Evolutionary conservation across 2,113 vertebrate genomes (phyloP).

Genomic region (Scopus umbretta): DNA sequence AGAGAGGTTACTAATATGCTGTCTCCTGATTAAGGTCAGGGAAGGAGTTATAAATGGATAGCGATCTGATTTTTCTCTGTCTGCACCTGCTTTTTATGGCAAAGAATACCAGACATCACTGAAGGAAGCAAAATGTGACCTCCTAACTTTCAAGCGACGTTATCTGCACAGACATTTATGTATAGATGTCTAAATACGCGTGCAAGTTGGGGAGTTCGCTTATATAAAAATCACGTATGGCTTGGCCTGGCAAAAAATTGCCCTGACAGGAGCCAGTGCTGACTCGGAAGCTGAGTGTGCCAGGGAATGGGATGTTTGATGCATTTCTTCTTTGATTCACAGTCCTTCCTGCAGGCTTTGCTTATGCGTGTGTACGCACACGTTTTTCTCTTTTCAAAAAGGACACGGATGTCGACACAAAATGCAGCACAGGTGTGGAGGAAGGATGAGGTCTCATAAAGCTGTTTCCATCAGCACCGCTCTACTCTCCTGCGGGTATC

Average conservation of each 20-base stretch:
- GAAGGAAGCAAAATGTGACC: not conserved
- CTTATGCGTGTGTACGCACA: rapidly evolving
- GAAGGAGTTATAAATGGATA: not conserved
- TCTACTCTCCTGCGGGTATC: not conserved
- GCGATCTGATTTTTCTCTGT: not conserved
- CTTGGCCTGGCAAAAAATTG: not conserved
- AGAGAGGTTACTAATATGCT: not conserved
- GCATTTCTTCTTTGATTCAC: not conserved
- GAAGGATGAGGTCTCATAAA: not conserved
- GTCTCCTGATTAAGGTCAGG: not conserved
- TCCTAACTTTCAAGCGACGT: not conserved
- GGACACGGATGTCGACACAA: not conserved
- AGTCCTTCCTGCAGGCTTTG: not conserved
- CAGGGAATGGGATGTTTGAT: not conserved
- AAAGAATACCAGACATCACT: not conserved
- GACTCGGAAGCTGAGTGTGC: not conserved
- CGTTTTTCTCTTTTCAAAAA: not conserved
- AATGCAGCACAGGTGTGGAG: not conserved
- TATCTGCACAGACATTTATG: not conserved
- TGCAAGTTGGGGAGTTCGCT: not conserved
- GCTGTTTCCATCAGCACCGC: not conserved
- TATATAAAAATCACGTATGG: not conserved
- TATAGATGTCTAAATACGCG: not conserved
- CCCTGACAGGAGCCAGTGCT: not conserved
- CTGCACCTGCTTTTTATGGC: not conserved